Evolutionary conservation across 2,797 vertebrate species (phyloP), one percentile per base, ranked within the genome.

Genomic region (Cyclura pinguis): DNA sequence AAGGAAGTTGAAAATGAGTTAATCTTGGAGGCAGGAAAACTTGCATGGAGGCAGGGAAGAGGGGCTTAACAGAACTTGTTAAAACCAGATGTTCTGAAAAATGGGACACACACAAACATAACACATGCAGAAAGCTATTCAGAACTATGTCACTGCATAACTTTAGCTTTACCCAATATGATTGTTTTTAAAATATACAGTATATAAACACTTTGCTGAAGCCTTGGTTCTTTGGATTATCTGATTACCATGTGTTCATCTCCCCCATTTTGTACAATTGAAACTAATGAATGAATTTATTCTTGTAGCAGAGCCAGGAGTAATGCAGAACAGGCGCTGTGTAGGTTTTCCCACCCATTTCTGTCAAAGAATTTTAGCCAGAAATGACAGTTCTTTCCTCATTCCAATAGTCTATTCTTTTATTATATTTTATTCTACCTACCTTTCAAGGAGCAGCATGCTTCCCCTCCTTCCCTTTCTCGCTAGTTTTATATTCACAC

Each of bases 71-170:
- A 96, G 92, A 94, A 95, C 85, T 93, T 95, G 95, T 93, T 93
- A 82, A 95, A 96, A 95, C 94, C 96, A 97, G 96, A 97, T 96
- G 95, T 97, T 96, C 88, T 89, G 84, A 93, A 91, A 89, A 93
- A 93, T 95, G 94, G 90, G 93, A 94, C 92, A 94, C 86, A 87
- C 93, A 91, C 93, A 93, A 95, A 93, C 91, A 94, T 95, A 94
- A 92, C 78, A 1, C 94, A 93, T 92, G 88, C 95, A 94, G 86
- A 88, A 91, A 96, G 95, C 92, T 92, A 94, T 93, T 95, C 94
- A 95, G 93, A 96, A 96, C 81, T 94, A 94, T 90, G 91, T 88
- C 91, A 92, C 94, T 95, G 95, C 95, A 95, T 97, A 96, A 93
- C 92, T 96, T 97, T 96, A 93, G 92, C 76, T 90, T 93, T 95